Evolutionary conservation across 2,797 vertebrate genomes (phyloP), one percentile per base, ranked within the genome.

Genomic region (Acrossocheilus wenchowensis): DNA sequence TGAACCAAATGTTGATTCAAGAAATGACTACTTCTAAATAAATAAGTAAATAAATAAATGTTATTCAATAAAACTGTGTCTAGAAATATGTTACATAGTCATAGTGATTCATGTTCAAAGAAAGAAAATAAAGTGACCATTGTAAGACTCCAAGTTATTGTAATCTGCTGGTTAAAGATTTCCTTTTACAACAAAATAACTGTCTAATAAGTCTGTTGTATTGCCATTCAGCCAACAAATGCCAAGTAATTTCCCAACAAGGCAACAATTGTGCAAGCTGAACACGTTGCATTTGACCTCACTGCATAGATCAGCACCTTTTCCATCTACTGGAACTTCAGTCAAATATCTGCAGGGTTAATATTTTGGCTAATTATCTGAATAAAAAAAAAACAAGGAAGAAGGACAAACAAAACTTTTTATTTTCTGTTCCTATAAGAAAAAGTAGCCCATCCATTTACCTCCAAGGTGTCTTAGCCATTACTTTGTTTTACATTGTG

Each of bases 401-500:
- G 43, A 45, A 54, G 52, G 7, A 54, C 6, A 52, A 62, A 26
- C 10, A 26, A 12, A 14, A 12, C 11, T 26, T 62, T 26, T 1
- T 6, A 39, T 9, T 19, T 69, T 66, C 6, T 34, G 7, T 66
- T 39, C 66, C 66, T 8, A 39, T 23, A 43, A 6, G 21, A n/a
- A 72, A 12, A 6, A 8, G 5, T 19, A 71, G 74, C 39, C 21
- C 14, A 54, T 57, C 68, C 15, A 17, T 57, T 41, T 12, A 39
- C n/a, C 48, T 21, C 5, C 6, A 69, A 41, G 26, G 23, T 60
- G n/a, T 45, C 41, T 85, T 5, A 60, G 62, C 41, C 21, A 73
- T 36, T n/a, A 78, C 48, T 64, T 78, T 77, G 50, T 19, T 78
- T 72, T 72, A 72, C 48, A 52, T 41, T 19, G 36, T 60, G 86